These are phyloP conservation scores for Clarias pachynema DNA, from an alignment of 2,797 vertebrate species.

Conservation along the genomic window DNA sequence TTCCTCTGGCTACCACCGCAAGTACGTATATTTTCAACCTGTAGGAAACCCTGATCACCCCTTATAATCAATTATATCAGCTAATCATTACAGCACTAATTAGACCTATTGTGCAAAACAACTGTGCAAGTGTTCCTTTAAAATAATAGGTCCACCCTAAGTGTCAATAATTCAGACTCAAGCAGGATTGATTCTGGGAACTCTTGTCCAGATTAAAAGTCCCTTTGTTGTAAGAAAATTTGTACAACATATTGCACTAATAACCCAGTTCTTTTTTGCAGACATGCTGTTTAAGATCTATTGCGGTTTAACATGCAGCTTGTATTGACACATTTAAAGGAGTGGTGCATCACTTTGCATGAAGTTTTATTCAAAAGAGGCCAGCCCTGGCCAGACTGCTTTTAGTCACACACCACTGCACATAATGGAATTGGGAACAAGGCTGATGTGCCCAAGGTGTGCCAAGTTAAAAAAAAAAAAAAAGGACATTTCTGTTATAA, in stretches of 20 bases:
- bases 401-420: slow-evolving; percentile 26
- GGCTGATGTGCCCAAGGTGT: slow-evolving; percentile 14
- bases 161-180: not conserved
- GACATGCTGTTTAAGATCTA: not conserved
- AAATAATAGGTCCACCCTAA: not conserved
- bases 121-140: not conserved
- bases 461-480: not conserved
- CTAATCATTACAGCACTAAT: not conserved
- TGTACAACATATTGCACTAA: not conserved
- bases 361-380: slow-evolving; percentile 20
- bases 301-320: not conserved
- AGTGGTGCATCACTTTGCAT: not conserved
- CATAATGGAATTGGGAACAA: slow-evolving; percentile 21
- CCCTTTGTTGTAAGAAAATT: not conserved
- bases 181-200: not conserved
- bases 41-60: not conserved
- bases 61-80: not conserved
- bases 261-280: not conserved
- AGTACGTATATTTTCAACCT: no score
- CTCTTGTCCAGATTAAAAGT: not conserved
- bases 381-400: slow-evolving; percentile 12
- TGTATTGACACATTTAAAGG: not conserved
- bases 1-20: no score
- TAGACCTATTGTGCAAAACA: not conserved
- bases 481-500: not conserved